Percentiles rank a stretch among this genome's conserved stretches.
These are phyloP conservation scores for Sinopyrophorus schimmeli DNA, from an alignment of 2,888 invertebrate species.

Conservation along the genomic window DNA sequence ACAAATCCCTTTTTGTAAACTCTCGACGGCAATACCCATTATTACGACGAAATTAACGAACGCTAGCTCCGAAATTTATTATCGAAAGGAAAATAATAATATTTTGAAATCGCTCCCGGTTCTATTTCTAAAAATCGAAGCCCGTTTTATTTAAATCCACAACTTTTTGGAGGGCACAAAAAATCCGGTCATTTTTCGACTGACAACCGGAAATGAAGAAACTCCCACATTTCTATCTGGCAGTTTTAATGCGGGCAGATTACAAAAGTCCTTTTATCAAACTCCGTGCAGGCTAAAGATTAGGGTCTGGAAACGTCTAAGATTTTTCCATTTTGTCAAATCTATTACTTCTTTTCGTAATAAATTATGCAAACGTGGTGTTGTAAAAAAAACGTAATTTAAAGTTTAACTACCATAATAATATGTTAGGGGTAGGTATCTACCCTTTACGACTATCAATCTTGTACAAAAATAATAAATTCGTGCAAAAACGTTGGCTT, in stretches of 20 bases:
- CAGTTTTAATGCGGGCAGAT: slow-evolving; percentile 20
- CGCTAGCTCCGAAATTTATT: slow-evolving; percentile 6
- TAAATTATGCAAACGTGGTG: slow-evolving; percentile 25
- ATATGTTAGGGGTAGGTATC: slow-evolving; percentile 39
- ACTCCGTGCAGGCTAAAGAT: slow-evolving; percentile 2
- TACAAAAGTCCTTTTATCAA: slow-evolving; percentile 25
- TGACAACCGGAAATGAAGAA: slow-evolving; percentile 27
- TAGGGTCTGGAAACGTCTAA: slow-evolving; percentile 9
- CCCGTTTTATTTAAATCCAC: no score
- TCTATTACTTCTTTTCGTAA: slow-evolving; percentile 27
- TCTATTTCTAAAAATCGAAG: slow-evolving; percentile 3
- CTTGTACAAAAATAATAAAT: slow-evolving; percentile 44
- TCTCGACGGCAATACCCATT: slow-evolving; percentile 9
- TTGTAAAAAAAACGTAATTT: slow-evolving; percentile 28
- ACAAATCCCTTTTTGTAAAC: slow-evolving; percentile 22
- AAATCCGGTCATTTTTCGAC: slow-evolving; percentile 13
- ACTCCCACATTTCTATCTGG: slow-evolving; percentile 16
- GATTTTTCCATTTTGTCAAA: slow-evolving; percentile 16
- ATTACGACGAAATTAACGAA: slow-evolving; percentile 6
- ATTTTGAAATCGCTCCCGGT: neutral
- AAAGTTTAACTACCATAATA: slow-evolving; percentile 25
- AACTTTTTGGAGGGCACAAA: neutral
- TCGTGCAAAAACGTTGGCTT: slow-evolving; percentile 39
- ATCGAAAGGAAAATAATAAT: slow-evolving; percentile 3
- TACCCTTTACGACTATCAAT: slow-evolving; percentile 44